These are phyloP conservation scores for Bettongia penicillata DNA, from an alignment of 2,113 vertebrate genomes.

Conservation along the genomic window DNA sequence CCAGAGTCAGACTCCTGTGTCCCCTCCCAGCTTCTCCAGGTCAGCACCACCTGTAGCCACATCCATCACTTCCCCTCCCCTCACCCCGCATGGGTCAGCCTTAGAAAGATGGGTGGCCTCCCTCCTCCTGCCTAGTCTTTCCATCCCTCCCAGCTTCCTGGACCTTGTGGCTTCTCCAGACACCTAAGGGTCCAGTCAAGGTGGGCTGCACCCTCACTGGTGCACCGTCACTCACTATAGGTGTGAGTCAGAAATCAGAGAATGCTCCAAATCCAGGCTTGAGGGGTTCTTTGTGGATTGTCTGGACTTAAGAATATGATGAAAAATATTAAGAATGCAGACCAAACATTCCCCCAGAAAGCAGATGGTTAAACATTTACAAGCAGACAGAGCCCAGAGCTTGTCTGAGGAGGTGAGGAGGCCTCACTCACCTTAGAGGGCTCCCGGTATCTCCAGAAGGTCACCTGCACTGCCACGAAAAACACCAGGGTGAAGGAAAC, in stretches of 20 bases:
- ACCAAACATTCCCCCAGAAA: not conserved
- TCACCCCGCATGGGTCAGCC: not conserved
- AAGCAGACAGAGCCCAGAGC: not conserved
- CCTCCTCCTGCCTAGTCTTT: not conserved
- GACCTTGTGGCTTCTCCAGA: not conserved
- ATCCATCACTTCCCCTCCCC: fast-evolving
- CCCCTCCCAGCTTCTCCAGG: no score
- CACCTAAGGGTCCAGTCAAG: no score
- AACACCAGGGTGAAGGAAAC: not conserved
- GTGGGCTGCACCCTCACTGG: not conserved
- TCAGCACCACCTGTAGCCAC: not conserved
- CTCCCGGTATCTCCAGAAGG: not conserved
- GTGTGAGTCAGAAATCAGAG: not conserved
- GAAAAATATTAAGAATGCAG: not conserved
- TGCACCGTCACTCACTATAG: no score
- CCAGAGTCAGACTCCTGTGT: not conserved
- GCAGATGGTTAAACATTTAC: not conserved
- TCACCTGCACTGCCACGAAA: not conserved
- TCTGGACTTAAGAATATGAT: not conserved
- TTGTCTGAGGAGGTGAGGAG: not conserved
- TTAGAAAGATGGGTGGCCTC: no score
- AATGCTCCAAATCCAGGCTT: not conserved
- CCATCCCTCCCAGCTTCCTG: not conserved
- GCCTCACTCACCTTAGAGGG: not conserved
- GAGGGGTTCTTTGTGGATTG: no score